A percentile compares a stretch with the other conserved stretches of the same genome.
These are phyloP conservation scores for Sorex fumeus DNA, from an alignment of 2,113 vertebrate genomes.

Conservation along the genomic window DNA sequence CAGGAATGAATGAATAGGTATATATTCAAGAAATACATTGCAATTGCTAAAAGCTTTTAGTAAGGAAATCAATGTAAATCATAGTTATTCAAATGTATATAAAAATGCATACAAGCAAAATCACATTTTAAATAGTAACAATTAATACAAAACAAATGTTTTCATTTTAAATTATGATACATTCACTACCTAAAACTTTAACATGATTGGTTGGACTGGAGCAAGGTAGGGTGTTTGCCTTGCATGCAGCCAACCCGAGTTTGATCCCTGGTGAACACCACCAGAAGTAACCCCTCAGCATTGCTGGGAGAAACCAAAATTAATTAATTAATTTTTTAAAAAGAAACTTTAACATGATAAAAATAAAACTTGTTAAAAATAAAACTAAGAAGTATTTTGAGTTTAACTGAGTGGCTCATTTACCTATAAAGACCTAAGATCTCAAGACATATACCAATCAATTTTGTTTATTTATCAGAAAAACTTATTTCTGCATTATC, in stretches of 20 bases:
- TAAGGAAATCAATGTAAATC: constrained; percentile 11
- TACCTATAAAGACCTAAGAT: background rate
- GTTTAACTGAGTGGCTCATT: background rate
- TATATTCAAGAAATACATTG: background rate
- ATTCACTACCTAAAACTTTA: constrained; percentile 25
- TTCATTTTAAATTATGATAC: constrained; percentile 29
- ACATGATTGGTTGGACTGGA: too few relatives aligned
- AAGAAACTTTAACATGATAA: background rate
- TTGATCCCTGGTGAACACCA: too few relatives aligned
- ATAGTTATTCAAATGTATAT: background rate
- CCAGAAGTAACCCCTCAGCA: too few relatives aligned
- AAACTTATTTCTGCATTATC: constrained; percentile 30
- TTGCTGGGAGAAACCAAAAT: too few relatives aligned
- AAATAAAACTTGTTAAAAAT: background rate
- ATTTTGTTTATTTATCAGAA: constrained; percentile 40
- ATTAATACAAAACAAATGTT: background rate
- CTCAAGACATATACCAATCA: constrained; percentile 15
- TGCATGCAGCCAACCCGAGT: too few relatives aligned
- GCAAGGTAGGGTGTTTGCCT: too few relatives aligned
- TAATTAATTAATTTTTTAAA: background rate
- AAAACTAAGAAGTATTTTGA: background rate
- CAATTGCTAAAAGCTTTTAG: background rate
- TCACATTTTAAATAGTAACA: too few relatives aligned
- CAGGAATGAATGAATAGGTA: background rate
- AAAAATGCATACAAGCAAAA: background rate